A percentile compares a stretch with the other conserved stretches of the same genome.
Conservation (phyloP, 2,797 vertebrate species). For the Sebastes goodei region DNA sequence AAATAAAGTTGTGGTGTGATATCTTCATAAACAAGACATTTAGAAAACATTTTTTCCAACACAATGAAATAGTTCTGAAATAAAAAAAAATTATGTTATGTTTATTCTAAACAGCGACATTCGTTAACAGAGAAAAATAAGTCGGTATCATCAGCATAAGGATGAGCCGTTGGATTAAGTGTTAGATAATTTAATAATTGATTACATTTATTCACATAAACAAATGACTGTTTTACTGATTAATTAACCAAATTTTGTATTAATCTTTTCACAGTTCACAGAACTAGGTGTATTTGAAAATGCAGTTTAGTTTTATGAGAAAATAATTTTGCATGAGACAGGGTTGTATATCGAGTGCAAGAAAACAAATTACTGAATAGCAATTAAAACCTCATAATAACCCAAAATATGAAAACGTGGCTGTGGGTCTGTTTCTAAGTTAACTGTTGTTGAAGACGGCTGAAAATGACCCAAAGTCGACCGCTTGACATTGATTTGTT, state of each 20-base stretch:
- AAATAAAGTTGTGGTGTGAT: constrained; percentile 10
- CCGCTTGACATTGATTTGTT: constrained; percentile 32
- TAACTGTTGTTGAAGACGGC: not conserved
- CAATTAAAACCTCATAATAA: not conserved
- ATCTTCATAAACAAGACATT: constrained; percentile 27
- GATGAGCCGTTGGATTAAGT: not conserved
- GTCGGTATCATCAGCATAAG: not conserved
- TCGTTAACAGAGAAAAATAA: constrained; percentile 4
- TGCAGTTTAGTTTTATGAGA: too few relatives aligned
- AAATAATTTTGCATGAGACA: not conserved
- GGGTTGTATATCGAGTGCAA: not conserved
- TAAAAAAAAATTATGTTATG: not conserved
- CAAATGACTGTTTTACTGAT: too few relatives aligned
- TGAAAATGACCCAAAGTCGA: not conserved
- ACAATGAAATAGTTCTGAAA: not conserved
- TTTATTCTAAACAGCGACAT: not conserved
- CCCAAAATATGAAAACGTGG: not conserved
- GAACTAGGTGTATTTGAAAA: not conserved
- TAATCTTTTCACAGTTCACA: not conserved
- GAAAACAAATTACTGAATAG: not conserved
- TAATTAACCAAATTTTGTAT: not conserved
- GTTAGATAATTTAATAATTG: not conserved
- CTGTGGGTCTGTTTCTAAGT: not conserved
- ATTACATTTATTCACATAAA: not conserved
- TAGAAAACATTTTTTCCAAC: constrained; percentile 36